Evolutionary conservation across 1,140 invertebrate genomes (phyloP).

Genomic region (Radopholus similis): DNA sequence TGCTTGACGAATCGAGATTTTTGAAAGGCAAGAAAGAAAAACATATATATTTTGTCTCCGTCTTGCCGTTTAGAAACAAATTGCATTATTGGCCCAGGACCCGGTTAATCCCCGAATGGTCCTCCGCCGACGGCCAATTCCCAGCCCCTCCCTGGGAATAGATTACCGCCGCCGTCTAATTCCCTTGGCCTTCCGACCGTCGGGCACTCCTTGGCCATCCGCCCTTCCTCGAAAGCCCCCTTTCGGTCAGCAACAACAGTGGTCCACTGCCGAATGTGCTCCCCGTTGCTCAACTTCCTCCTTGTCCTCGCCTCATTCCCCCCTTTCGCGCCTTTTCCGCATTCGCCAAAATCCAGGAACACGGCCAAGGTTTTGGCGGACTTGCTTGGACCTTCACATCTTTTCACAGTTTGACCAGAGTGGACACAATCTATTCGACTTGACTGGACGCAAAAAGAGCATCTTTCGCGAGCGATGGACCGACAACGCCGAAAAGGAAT

Average conservation of each 20-base stretch:
- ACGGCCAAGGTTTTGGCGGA: not conserved
- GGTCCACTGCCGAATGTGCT: not conserved
- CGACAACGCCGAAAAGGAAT: not conserved
- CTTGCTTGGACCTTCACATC: not conserved
- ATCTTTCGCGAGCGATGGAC: not conserved
- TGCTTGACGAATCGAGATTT: constrained; percentile 67
- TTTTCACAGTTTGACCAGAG: not conserved
- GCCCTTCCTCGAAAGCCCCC: not conserved
- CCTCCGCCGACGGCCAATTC: not conserved
- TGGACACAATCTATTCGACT: not conserved
- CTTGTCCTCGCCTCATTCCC: not conserved
- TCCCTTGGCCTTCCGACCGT: not conserved
- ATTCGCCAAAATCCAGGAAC: not conserved
- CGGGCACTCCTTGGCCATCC: not conserved
- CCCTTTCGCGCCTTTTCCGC: not conserved
- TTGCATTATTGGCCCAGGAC: not conserved
- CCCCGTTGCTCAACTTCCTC: not conserved
- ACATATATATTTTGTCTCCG: not conserved
- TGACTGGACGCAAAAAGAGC: not conserved
- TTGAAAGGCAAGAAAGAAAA: not conserved
- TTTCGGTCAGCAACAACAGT: not conserved
- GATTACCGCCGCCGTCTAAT: too few species aligned
- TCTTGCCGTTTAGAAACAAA: not conserved
- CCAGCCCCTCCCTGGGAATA: not conserved
- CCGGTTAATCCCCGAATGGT: not conserved